Evolutionary conservation across 1,140 invertebrate genomes (phyloP).

Genomic region (Calliopsis andreniformis): DNA sequence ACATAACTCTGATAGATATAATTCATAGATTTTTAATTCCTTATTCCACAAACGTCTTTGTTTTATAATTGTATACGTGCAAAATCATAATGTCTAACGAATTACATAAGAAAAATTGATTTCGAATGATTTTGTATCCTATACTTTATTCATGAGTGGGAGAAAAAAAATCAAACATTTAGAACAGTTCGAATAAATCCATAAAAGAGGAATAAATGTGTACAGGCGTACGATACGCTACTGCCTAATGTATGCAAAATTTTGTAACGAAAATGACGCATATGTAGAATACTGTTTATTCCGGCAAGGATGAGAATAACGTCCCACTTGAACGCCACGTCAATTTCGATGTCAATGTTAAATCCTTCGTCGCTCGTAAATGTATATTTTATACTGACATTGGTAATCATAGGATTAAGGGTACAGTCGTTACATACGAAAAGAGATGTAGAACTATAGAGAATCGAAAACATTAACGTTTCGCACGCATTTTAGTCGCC

Average conservation of each 20-base stretch:
- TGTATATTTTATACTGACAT: conserved; percentile 71
- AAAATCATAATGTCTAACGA: no score
- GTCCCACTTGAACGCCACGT: conserved; percentile 67
- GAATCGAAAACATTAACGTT: not conserved
- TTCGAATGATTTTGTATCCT: no score
- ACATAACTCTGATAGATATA: no score
- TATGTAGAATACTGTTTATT: conserved; percentile 36
- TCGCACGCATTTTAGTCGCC: not conserved
- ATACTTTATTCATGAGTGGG: no score
- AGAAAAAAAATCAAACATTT: not conserved
- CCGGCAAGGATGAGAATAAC: conserved; percentile 57
- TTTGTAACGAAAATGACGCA: conserved; percentile 27
- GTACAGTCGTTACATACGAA: conserved; percentile 13
- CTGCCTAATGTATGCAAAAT: conserved; percentile 53
- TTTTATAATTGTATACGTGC: no score
- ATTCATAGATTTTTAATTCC: no score
- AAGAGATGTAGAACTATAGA: not conserved
- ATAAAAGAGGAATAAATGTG: conserved; percentile 16
- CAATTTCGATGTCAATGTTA: conserved; percentile 72
- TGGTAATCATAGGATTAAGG: conserved; percentile 61
- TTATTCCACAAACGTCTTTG: no score
- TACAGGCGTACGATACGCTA: conserved; percentile 44
- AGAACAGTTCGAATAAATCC: not conserved
- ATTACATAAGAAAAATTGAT: no score
- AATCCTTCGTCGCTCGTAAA: conserved; percentile 65